Evolutionary conservation across 2,888 invertebrate genomes (phyloP).

Genomic region (Tipula vernalis): DNA sequence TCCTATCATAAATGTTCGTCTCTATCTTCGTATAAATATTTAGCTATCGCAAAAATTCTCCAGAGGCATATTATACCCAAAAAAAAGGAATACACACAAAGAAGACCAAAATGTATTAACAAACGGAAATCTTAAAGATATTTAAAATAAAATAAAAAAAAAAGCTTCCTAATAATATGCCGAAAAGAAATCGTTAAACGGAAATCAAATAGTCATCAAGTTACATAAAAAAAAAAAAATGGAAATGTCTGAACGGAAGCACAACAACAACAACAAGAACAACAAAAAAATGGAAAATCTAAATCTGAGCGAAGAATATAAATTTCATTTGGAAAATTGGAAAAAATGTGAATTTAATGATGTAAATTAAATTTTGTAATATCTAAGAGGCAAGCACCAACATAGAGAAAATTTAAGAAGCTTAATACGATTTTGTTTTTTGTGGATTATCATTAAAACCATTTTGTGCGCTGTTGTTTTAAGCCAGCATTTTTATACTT

Average conservation of each 20-base stretch:
- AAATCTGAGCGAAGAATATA: background rate
- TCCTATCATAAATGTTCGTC: background rate
- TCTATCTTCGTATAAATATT: background rate
- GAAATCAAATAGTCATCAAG: background rate
- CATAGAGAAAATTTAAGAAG: background rate
- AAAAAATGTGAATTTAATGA: constrained; percentile 1
- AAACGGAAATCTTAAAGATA: background rate
- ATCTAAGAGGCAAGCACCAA: background rate
- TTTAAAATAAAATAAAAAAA: background rate
- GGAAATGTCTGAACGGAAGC: background rate
- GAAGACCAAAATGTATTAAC: background rate
- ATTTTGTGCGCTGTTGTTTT: background rate
- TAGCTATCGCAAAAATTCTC: background rate
- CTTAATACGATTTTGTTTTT: background rate
- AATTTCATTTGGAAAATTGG: background rate
- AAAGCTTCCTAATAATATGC: background rate
- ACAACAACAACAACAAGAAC: background rate
- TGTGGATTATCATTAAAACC: background rate
- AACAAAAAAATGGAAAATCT: background rate
- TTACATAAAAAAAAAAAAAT: background rate
- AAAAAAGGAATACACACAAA: background rate
- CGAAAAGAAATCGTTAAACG: background rate
- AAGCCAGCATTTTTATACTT: no score
- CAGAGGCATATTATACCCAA: background rate
- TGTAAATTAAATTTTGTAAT: background rate